Base-by-base conservation (phyloP, 2,797 vertebrate genomes). In the Ataeniobius toweri region DNA sequence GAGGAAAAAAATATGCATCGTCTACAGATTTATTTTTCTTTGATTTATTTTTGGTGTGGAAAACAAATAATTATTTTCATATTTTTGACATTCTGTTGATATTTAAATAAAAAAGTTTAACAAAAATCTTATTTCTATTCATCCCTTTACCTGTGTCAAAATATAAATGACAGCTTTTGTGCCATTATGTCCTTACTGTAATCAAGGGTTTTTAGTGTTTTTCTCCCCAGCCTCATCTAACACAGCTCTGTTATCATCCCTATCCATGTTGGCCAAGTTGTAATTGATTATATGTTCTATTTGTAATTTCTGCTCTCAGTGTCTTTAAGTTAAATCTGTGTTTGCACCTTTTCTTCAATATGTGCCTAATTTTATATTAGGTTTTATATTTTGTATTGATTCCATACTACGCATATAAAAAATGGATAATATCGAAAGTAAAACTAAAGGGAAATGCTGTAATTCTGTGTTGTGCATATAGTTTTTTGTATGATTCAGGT, bases 341-440 rank as follows among this genome's bases (percentile, higher is more conserved):
- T 79, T 73, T 73, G 63, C 86, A 84, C 61, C 76, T 28, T 51
- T 80, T 65, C 79, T 85, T 80, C 83, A 83, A 2, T 73, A 93
- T 85, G 95, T 95, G 94, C 94, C 95, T 95, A 86, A 91, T 94
- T 94, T 93, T 93, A 73, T 93, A 93, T 86, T 88, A 85, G 84
- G 90, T 92, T 91, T 36, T 92, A 67, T 93, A 87, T 86, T 87
- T 61, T 92, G 86, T 88, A 87, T 88, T 89, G 68, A 68, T 70
- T 71, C 78, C 75, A 73, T 83, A 86, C 81, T 80, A 73, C 44
- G 18, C 36, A 72, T 82, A 74, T 85, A 12, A 6, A 80, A 88
- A 86, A 85, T 71, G 72, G 82, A 75, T 79, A 71, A 84, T 80
- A 77, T 77, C 82, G 67, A 65, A 84, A 87, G 46, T 72, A 78